These are phyloP conservation scores for Xiphorhynchus erythropygius DNA, from an alignment of 2,797 vertebrate genomes.

Conservation along the genomic window DNA sequence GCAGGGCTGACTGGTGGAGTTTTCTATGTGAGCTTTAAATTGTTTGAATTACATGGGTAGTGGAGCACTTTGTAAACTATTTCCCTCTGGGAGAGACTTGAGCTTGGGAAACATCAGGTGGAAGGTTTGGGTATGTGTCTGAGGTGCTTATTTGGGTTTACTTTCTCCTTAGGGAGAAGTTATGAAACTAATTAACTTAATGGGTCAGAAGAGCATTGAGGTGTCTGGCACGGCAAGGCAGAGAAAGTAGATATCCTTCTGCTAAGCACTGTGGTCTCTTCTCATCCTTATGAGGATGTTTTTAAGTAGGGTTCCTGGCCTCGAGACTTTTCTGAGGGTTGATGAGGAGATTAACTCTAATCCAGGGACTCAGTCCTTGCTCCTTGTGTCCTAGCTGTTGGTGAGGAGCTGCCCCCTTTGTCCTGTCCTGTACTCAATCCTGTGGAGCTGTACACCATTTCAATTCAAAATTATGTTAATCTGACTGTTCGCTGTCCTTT, in stretches of 20 bases:
- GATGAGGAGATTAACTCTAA: neutral
- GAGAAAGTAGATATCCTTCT: neutral
- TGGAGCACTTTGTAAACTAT: neutral
- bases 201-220: neutral
- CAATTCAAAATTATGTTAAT: neutral
- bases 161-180: constrained; percentile 6
- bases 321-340: neutral
- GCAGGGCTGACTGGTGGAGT: neutral
- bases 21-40: neutral
- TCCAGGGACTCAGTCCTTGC: neutral
- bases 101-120: constrained; percentile 1
- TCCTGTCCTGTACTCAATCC: neutral
- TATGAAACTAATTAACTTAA: constrained; percentile 20
- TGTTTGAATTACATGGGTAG: neutral
- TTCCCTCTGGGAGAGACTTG: neutral
- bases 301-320: neutral
- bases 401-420: neutral
- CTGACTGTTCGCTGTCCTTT: neutral
- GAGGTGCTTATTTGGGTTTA: neutral
- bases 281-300: neutral
- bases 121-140: neutral
- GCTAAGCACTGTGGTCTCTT: neutral
- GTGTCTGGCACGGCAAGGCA: neutral
- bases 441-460: neutral
- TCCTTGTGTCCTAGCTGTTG: neutral